Base-by-base conservation (phyloP, 2,888 invertebrate species). In the Rosalia funebris region DNA sequence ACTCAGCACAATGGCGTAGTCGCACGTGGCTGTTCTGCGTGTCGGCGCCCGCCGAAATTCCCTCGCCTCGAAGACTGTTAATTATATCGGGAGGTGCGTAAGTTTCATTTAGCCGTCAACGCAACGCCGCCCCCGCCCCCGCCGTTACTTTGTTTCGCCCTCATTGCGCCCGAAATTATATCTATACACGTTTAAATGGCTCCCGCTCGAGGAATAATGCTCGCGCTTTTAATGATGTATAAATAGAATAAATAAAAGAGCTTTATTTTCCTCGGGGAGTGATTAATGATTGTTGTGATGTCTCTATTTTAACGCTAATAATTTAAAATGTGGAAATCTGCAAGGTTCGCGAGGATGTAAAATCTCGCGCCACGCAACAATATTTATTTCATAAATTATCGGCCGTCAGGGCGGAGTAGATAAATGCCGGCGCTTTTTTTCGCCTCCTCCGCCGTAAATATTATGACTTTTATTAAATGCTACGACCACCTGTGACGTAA, bases 161-260 rank as follows among this genome's bases (percentile, higher is more conserved):
- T 25, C 25, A 3, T 7, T 7, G 25, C 25, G 25, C 25, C 4
- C 25, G 7, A 25, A 25, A 25, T 25, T 25, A 25, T 5, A 25
- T 25, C 25, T 25, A 25, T 25, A 25, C 7, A 25, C 25, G 25
- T 25, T 7, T 25, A 7, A 25, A 25, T 25, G 25, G 25, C 25
- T 25, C 4, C 4, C 25, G 25, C 25, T 3, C 25, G 25, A 25
- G 25, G 25, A 25, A 25, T 25, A 25, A 25, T 25, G 25, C 4
- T 7, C 25, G 25, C 2, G 41, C 37, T 17, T 53, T 31, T 37
- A 31, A 53, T 20, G 39, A 17, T 12, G 53, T 32, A 31, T 32
- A 53, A 53, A 53, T 41, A 53, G 42, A 42, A 53, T 53, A 53
- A 42, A 53, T 53, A 53, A 53, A 42, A 42, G 34, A 2, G 42